These are phyloP conservation scores for Lichenostomus cassidix DNA, from an alignment of 2,113 vertebrate genomes.

Conservation along the genomic window DNA sequence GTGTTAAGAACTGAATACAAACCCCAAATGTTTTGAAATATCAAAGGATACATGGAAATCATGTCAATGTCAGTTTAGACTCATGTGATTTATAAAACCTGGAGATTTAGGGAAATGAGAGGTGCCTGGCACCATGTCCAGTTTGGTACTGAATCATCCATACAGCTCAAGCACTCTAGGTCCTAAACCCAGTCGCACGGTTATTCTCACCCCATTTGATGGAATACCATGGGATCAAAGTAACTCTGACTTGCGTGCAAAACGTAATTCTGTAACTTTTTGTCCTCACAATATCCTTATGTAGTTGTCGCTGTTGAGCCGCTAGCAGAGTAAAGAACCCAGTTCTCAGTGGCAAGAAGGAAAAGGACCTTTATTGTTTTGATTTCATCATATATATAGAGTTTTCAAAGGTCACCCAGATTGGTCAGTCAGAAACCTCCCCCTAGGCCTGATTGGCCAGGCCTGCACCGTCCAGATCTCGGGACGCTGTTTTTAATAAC, in stretches of 20 bases:
- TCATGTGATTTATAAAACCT: not conserved
- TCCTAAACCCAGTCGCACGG: not conserved
- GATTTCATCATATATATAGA: too few relatives aligned
- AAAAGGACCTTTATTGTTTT: too few relatives aligned
- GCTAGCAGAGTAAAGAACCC: too few relatives aligned
- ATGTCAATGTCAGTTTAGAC: not conserved
- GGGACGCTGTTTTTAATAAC: too few relatives aligned
- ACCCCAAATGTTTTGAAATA: not conserved
- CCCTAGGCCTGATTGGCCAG: too few relatives aligned
- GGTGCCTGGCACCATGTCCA: fast-evolving
- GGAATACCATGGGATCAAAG: not conserved
- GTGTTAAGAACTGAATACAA: not conserved
- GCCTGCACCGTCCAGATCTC: too few relatives aligned
- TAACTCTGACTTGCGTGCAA: not conserved
- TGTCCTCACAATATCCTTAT: not conserved
- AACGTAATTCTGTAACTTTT: not conserved
- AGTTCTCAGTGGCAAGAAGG: too few relatives aligned
- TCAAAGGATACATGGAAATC: not conserved
- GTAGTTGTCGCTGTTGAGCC: too few relatives aligned
- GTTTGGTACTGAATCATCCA: not conserved
- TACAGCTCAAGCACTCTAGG: not conserved
- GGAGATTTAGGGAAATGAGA: not conserved
- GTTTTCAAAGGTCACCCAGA: too few relatives aligned
- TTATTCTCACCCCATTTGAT: not conserved
- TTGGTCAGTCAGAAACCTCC: too few relatives aligned